Percentiles rank a stretch among this genome's conserved stretches.
phyloP scores from a whole-genome alignment of 2,797 vertebrate species.

The Falco novaeseelandiae region DNA sequence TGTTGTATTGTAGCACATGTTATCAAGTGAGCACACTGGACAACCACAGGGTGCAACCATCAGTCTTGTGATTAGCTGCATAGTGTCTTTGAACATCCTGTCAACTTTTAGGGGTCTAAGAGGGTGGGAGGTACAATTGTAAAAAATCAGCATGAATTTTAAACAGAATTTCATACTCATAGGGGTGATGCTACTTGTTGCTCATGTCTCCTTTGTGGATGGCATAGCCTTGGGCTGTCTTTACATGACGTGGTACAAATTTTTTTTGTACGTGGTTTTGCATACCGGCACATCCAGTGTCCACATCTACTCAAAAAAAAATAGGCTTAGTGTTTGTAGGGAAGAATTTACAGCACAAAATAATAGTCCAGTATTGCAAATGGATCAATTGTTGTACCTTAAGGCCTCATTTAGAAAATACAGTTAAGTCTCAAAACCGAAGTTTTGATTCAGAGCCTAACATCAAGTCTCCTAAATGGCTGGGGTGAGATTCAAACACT shows the following conservation, averaged over 20 bases:
- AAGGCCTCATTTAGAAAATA: background rate
- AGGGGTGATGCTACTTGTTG: background rate
- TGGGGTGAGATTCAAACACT: background rate
- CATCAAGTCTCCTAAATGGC: background rate
- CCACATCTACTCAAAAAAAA: background rate
- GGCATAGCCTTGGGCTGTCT: slow-evolving; percentile 4
- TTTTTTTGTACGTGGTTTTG: no score
- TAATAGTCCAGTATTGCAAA: background rate
- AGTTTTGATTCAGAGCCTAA: background rate
- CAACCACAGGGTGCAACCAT: background rate
- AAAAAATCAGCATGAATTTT: background rate
- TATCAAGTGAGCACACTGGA: background rate
- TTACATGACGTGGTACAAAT: background rate
- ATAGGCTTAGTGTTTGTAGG: background rate
- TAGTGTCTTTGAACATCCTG: background rate
- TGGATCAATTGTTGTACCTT: background rate
- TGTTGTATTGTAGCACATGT: background rate
- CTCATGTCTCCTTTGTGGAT: background rate
- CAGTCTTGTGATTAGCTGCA: background rate
- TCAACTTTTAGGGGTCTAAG: background rate
- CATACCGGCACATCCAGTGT: background rate
- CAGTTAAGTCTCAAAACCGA: background rate
- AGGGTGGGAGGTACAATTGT: background rate
- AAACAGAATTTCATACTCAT: background rate
- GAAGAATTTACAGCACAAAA: background rate